A percentile compares a stretch with the other conserved stretches of the same genome.
These are phyloP conservation scores for Petrophora chlorosata DNA, from an alignment of 2,888 invertebrate genomes.

Conservation along the genomic window DNA sequence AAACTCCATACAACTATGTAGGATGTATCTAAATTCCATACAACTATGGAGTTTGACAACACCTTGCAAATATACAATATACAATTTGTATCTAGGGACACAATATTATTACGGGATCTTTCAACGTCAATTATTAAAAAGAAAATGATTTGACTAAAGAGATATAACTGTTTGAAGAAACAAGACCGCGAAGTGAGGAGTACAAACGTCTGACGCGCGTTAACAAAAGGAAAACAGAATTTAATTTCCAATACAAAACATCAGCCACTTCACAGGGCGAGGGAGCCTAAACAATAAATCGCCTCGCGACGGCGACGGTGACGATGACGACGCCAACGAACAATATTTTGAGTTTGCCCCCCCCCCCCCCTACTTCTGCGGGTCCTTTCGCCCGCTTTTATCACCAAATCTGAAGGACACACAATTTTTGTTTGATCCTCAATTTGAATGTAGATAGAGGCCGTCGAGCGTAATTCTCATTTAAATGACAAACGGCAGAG, in stretches of 20 bases:
- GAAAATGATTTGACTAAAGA: slow-evolving; percentile 9
- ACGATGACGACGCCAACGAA: slow-evolving; percentile 27
- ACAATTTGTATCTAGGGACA: too few relatives aligned
- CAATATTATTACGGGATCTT: too few relatives aligned
- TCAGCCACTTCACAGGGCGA: slow-evolving; percentile 19
- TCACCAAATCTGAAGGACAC: slow-evolving; percentile 30
- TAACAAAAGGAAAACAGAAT: slow-evolving; percentile 40
- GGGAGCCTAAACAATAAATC: slow-evolving; percentile 41
- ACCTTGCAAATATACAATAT: too few relatives aligned
- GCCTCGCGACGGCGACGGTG: slow-evolving; percentile 32
- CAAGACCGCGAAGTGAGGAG: slow-evolving; percentile 24
- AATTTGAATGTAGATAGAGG: slow-evolving; percentile 61
- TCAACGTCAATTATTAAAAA: not conserved
- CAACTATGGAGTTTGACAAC: too few relatives aligned
- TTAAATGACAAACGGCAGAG: slow-evolving; percentile 43
- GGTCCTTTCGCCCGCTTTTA: not conserved
- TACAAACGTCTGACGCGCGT: slow-evolving; percentile 23
- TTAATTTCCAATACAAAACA: slow-evolving; percentile 40
- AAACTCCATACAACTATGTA: too few relatives aligned
- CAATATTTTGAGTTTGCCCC: slow-evolving; percentile 22
- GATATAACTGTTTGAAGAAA: slow-evolving; percentile 2
- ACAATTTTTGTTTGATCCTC: slow-evolving; percentile 61
- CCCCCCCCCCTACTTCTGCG: slow-evolving; percentile 1
- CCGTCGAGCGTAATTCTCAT: slow-evolving; percentile 52
- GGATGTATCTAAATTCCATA: too few relatives aligned